phyloP scores from a whole-genome alignment of 2,113 vertebrate species.

The Prolemur simus region DNA sequence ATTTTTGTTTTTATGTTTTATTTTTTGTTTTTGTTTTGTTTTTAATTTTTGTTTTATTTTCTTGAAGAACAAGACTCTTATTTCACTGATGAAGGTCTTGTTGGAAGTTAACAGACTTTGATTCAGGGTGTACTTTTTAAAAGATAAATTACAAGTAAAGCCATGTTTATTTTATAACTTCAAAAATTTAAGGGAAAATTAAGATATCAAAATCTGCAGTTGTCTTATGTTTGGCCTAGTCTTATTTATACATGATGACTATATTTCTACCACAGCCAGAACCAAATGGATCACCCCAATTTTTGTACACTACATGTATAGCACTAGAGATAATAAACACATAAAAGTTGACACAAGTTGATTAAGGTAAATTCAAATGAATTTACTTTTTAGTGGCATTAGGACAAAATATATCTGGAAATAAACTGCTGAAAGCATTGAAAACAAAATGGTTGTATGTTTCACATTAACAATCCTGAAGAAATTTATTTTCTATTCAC shows the following conservation, averaged over 20 bases:
- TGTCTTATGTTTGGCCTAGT: not conserved
- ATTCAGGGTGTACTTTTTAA: not conserved
- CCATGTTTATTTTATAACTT: not conserved
- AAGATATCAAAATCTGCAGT: not conserved
- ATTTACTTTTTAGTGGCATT: not conserved
- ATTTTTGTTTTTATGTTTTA: not conserved
- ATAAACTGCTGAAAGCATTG: not conserved
- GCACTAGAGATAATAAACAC: not conserved
- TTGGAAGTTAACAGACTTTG: not conserved
- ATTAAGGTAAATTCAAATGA: not conserved
- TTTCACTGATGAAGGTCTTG: not conserved
- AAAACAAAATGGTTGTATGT: not conserved
- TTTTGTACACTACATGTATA: not conserved
- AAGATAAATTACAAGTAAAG: slow-evolving; percentile 7
- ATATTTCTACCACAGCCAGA: not conserved
- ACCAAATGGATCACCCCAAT: not conserved
- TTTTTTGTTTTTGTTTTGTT: not conserved
- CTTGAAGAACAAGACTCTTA: not conserved
- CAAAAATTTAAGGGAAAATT: not conserved
- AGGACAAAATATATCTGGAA: not conserved
- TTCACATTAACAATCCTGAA: not conserved
- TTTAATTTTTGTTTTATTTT: not conserved
- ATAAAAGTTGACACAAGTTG: not conserved
- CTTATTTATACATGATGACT: not conserved
- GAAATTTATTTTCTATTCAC: slow-evolving; percentile 11